Base-by-base conservation (phyloP, 2,113 vertebrate genomes). In the Periophthalmodon schlosseri region DNA sequence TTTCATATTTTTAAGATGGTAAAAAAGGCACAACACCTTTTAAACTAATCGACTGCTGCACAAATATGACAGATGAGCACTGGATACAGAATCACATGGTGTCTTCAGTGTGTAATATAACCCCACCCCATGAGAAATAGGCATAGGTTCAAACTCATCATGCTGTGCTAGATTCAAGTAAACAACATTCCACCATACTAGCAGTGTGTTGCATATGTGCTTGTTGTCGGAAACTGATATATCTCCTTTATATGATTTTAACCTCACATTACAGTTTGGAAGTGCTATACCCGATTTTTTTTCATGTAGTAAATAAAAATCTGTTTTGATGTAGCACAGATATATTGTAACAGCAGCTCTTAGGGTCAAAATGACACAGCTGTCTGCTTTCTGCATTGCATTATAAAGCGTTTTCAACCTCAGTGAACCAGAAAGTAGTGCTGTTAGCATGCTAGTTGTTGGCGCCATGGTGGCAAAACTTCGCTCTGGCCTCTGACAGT, bases 1-100 rank as follows among this genome's bases (percentile, higher is more conserved):
- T 44, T 44, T 44, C 39, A 11, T 44, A 7, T 44, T 44, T 2
- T 44, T 44, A 44, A 44, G 39, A 39, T 9, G 9, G 36, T 39
- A 39, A 39, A 39, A 39, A 44, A 10, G 39, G 39, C 39, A 44
- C 39, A 44, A 10, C 8, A 8, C 8, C 39, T 44, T 8, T 21
- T 81, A 44, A 34, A 73, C 68, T 33, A 86, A 78, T 84, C 71
- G 87, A 89, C 71, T 81, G 68, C 28, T 81, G 74, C 54, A 80
- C 56, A 85, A 88, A 85, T 84, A 80, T 82, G 83, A 72, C 73
- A 70, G 56, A 86, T 78, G 78, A 88, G 85, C 80, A 91, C 78
- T 83, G 87, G 91, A 92, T 92, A 88, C 85, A 61, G 74, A 60
- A 78, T 93, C 93, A 94, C 92, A 93, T 93, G 94, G 73, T 89